Evolutionary conservation across 2,797 vertebrate genomes (phyloP).

Genomic region (Syngnathus rostellatus): DNA sequence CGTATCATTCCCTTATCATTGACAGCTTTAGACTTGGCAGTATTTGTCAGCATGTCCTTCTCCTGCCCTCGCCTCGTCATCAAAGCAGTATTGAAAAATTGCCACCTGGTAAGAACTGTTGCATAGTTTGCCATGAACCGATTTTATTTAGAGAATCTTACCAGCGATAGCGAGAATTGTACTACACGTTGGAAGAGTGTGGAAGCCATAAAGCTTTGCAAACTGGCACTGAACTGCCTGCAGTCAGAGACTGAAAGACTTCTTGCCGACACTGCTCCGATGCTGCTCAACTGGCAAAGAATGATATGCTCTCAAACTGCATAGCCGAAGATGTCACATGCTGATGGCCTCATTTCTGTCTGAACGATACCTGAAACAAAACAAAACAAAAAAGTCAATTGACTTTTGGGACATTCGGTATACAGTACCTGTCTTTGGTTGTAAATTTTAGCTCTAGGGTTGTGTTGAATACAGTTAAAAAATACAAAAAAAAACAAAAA

Average conservation of each 20-base stretch:
- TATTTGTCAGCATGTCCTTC: too few relatives aligned
- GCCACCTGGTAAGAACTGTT: background rate
- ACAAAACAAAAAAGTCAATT: background rate
- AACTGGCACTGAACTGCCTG: background rate
- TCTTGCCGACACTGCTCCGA: background rate
- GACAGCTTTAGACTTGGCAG: background rate
- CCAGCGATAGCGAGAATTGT: background rate
- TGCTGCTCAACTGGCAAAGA: background rate
- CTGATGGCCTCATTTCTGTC: background rate
- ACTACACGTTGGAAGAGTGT: background rate
- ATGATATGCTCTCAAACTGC: background rate
- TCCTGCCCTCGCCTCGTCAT: too few relatives aligned
- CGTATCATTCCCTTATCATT: background rate
- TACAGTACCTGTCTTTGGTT: too few relatives aligned
- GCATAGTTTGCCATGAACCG: too few relatives aligned
- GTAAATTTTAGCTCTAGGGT: too few relatives aligned
- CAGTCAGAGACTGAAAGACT: too few relatives aligned
- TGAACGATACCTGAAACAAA: background rate
- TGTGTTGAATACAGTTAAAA: background rate
- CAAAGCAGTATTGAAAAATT: background rate
- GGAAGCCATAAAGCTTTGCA: background rate
- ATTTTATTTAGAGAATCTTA: too few relatives aligned
- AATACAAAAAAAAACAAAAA: background rate
- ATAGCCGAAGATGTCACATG: background rate
- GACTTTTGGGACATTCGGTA: background rate